Conservation (phyloP, 2,113 vertebrate species). For the Phylloscopus trochiloides region DNA sequence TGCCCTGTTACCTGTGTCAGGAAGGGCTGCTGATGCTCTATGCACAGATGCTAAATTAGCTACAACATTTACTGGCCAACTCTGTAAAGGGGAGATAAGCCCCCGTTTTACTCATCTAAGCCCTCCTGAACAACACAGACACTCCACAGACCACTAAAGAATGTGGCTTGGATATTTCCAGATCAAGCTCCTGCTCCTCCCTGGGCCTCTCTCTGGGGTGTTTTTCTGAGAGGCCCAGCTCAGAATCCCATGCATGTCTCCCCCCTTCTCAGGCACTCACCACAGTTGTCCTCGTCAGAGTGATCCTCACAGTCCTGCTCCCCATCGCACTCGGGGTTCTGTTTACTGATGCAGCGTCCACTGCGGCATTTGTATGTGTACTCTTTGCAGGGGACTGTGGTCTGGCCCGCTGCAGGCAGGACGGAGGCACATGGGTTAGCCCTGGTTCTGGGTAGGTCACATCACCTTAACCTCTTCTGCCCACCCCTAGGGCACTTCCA, state of each 20-base stretch:
- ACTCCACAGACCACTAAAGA: fast-evolving
- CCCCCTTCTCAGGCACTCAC: slow-evolving; percentile 60
- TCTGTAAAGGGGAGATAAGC: not conserved
- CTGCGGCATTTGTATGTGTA: slow-evolving; percentile 81
- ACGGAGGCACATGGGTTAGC: not conserved
- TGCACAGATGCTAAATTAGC: not conserved
- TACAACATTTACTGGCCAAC: not conserved
- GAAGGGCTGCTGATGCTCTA: not conserved
- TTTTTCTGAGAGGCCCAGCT: not conserved
- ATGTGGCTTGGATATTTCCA: not conserved
- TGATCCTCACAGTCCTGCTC: slow-evolving; percentile 79
- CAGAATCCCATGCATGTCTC: fast-evolving
- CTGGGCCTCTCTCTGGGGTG: not conserved
- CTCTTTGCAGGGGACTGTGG: slow-evolving; percentile 61
- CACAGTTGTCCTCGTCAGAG: slow-evolving; percentile 85
- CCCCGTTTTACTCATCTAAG: fast-evolving
- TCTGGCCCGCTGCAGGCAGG: not conserved
- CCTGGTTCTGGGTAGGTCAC: fast-evolving
- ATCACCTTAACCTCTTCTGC: not conserved
- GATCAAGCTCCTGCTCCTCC: not conserved
- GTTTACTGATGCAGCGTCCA: slow-evolving; percentile 80
- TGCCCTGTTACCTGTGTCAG: fast-evolving
- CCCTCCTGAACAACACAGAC: not conserved
- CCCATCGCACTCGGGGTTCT: slow-evolving; percentile 86
- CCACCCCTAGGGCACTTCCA: not conserved